Conservation (phyloP, 2,888 invertebrate species). For the Hirtodrosophila cameraria region DNA sequence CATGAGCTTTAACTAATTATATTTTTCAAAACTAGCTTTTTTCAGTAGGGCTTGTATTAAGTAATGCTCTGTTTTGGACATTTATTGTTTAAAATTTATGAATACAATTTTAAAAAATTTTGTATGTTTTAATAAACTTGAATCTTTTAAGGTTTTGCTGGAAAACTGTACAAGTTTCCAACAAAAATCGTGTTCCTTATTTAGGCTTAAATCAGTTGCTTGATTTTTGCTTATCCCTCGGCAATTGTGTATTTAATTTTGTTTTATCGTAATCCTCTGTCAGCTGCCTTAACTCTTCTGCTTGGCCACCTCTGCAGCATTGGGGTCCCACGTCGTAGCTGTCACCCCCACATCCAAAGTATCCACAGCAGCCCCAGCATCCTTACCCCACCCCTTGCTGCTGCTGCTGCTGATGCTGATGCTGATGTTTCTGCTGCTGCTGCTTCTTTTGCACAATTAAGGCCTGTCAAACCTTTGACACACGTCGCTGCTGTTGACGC, state of each 20-base stretch:
- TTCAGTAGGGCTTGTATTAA: too few relatives aligned
- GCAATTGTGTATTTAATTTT: conserved; percentile 8
- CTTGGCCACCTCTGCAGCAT: conserved; percentile 26
- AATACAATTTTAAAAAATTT: neutral
- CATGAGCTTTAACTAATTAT: too few relatives aligned
- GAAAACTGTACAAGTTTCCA: too few relatives aligned
- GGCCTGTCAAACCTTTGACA: conserved; percentile 81
- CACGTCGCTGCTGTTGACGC: conserved; percentile 46
- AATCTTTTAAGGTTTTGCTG: too few relatives aligned
- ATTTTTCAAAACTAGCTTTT: too few relatives aligned
- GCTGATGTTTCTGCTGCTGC: conserved; percentile 18
- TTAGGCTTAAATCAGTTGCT: conserved; percentile 11
- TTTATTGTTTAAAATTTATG: too few relatives aligned
- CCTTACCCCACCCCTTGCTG: neutral
- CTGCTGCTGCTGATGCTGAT: conserved; percentile 7
- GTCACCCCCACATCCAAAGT: conserved; percentile 15
- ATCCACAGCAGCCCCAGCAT: conserved; percentile 2
- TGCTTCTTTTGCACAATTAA: conserved; percentile 62
- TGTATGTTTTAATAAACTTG: too few relatives aligned
- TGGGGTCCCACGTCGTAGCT: conserved; percentile 16
- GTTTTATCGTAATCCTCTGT: conserved; percentile 12
- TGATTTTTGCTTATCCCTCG: conserved; percentile 11
- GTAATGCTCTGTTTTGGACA: too few relatives aligned
- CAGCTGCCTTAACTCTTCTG: conserved; percentile 26
- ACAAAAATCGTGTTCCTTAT: neutral